These are phyloP conservation scores for Falco punctatus DNA, from an alignment of 2,113 vertebrate species.

Conservation along the genomic window DNA sequence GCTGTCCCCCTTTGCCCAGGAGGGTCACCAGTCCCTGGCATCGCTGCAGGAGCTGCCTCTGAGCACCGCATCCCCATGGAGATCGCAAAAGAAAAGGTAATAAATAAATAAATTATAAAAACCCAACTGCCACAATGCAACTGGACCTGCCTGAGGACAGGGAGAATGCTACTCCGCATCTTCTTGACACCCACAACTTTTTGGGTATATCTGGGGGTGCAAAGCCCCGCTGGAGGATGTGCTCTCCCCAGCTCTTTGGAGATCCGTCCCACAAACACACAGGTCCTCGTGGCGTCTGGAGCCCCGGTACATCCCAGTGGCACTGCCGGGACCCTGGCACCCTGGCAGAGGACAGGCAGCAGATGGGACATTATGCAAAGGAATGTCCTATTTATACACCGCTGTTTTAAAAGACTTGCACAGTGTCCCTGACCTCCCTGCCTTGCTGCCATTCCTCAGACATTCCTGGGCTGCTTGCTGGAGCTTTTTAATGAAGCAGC, in stretches of 20 bases:
- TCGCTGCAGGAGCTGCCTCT: background rate
- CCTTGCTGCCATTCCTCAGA: background rate
- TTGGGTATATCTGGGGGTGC: background rate
- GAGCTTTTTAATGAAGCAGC: background rate
- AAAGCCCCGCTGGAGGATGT: background rate
- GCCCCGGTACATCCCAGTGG: background rate
- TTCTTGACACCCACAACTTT: background rate
- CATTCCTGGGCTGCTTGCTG: constrained; percentile 30
- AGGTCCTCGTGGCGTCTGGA: background rate
- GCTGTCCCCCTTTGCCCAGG: background rate
- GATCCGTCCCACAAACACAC: background rate
- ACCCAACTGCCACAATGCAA: background rate
- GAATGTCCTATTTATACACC: background rate
- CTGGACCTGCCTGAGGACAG: background rate
- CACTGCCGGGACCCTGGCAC: background rate
- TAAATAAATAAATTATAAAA: background rate
- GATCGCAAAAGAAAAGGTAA: no score
- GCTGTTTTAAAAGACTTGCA: background rate
- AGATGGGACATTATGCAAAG: background rate
- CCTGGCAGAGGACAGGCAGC: background rate
- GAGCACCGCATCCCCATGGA: background rate
- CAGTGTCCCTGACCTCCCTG: background rate
- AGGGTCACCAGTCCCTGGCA: background rate
- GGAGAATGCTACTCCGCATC: background rate
- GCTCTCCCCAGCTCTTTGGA: background rate